Evolutionary conservation across 2,888 invertebrate species (phyloP).

Genomic region (Pristionchus exspectatus): DNA sequence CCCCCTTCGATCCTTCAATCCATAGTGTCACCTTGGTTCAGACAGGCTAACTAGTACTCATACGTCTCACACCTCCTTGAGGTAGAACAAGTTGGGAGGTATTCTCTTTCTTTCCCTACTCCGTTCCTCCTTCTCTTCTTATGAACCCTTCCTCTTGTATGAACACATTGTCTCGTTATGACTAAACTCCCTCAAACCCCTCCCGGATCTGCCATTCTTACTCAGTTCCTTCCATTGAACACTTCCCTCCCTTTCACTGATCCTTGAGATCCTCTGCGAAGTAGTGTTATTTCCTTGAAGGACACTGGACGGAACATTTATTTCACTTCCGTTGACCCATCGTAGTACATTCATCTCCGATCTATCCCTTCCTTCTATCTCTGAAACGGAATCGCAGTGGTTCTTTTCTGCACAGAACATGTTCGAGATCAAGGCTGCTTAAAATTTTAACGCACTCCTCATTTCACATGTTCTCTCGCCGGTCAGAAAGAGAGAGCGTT

Average conservation of each 20-base stretch:
- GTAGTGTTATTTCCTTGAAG: not conserved
- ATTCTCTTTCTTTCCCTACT: conserved; percentile 6
- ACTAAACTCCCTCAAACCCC: not conserved
- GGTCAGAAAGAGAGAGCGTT: too few relatives aligned
- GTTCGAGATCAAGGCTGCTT: not conserved
- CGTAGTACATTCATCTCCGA: not conserved
- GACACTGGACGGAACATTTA: not conserved
- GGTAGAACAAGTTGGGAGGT: conserved; percentile 43
- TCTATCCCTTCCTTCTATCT: not conserved
- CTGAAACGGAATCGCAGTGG: not conserved
- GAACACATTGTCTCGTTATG: conserved; percentile 24
- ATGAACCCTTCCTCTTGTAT: conserved; percentile 24
- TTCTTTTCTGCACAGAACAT: not conserved
- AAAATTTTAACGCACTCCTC: too few relatives aligned
- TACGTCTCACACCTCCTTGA: conserved; percentile 15
- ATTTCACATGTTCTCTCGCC: too few relatives aligned
- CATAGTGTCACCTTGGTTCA: conserved; percentile 10
- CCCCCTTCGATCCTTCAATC: conserved; percentile 6
- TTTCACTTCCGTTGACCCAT: conserved; percentile 14
- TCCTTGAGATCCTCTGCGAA: not conserved
- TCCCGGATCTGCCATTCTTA: not conserved
- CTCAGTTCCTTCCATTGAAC: not conserved
- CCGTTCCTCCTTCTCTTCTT: conserved; percentile 45
- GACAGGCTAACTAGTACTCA: conserved; percentile 41
- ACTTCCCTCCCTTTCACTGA: not conserved